A percentile compares a stretch with the other conserved stretches of the same genome.
Evolutionary conservation across 2,888 invertebrate species (phyloP).

Genomic region (Apamea crenata): DNA sequence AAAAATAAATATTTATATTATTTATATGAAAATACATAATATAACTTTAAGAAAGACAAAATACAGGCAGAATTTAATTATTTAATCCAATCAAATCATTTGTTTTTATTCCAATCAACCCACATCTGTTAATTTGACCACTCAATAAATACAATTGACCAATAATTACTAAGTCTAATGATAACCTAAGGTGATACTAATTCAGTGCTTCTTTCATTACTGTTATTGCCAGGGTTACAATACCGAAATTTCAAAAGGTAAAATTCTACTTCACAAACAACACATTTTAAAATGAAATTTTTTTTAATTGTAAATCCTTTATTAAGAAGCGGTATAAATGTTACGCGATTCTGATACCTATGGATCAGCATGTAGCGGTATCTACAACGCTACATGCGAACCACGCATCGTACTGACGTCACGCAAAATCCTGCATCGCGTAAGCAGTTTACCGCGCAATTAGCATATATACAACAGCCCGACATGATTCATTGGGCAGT

Average conservation of each 20-base stretch:
- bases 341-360: background rate
- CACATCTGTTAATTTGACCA: background rate
- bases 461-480: too few species aligned
- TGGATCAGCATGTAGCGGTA: background rate
- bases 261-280: background rate
- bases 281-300: too few species aligned
- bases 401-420: too few species aligned
- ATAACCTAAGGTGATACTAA: constrained; percentile 8
- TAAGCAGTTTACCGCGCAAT: too few species aligned
- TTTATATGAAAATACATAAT: constrained; percentile 5
- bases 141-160: constrained; percentile 16
- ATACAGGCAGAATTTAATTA: background rate
- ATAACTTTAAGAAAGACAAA: background rate
- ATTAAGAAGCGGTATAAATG: background rate
- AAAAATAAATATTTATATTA: background rate
- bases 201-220: background rate
- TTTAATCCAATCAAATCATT: background rate
- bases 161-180: constrained; percentile 24
- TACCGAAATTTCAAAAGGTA: background rate
- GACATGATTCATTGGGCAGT: too few species aligned
- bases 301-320: background rate
- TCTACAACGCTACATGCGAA: too few species aligned
- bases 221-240: background rate
- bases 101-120: background rate
- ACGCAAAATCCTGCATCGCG: too few species aligned